Conservation (phyloP, 2,797 vertebrate genomes). For the Euthynnus affinis region DNA sequence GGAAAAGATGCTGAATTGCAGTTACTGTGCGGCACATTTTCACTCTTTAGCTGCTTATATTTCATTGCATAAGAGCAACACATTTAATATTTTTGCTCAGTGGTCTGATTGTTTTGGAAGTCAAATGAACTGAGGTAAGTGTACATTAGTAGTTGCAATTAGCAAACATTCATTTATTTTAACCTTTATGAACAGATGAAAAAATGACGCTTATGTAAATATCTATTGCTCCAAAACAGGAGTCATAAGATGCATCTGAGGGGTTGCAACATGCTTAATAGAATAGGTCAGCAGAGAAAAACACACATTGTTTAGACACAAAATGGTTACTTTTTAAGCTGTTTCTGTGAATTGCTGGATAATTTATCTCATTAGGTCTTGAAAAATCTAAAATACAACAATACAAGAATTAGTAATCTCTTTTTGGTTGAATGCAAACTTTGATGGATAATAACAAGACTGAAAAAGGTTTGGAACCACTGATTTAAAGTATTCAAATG, state of each 20-base stretch:
- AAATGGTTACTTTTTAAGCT: neutral
- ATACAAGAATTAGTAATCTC: neutral
- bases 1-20: conserved; percentile 54
- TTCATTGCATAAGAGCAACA: conserved; percentile 15
- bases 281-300: neutral
- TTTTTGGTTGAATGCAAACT: neutral
- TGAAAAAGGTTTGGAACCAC: neutral
- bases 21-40: conserved; percentile 25
- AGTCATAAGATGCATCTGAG: neutral
- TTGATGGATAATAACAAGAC: neutral
- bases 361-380: neutral
- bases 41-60: conserved; percentile 38
- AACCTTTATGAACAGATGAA: neutral
- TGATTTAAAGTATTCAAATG: neutral
- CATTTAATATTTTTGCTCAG: conserved; percentile 42
- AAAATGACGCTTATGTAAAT: conserved; percentile 3
- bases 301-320: no score
- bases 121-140: conserved; percentile 26
- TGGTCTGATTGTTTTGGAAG: conserved; percentile 37
- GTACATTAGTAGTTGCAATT: conserved; percentile 16
- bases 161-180: conserved; percentile 14
- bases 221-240: neutral
- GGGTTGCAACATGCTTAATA: neutral
- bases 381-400: neutral
- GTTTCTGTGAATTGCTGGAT: neutral